Evolutionary conservation across 2,888 invertebrate genomes (phyloP), one percentile per base, ranked within the genome.

Genomic region (Meghimatium bilineatum): DNA sequence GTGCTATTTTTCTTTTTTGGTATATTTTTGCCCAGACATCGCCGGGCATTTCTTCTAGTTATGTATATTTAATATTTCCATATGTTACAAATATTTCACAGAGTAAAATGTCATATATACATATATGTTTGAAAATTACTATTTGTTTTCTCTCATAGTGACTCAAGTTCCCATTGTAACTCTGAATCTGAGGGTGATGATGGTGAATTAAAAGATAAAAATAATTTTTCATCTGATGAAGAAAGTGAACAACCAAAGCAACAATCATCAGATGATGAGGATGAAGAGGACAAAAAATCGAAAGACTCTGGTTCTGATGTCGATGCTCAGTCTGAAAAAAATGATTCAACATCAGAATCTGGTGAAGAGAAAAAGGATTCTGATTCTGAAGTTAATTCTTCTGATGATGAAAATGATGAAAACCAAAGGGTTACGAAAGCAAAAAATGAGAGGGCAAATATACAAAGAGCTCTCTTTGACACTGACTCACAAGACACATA

Each of bases 401-500:
- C 56, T 69, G 52, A 81, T 71, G 79, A 84, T 60, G 84, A 82
- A 26, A 72, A 86, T 69, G 82, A 82, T n/a, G 87, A 86, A 17
- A 87, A 74, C 32, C 74, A 74, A 52, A 74, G 74, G 32, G 23
- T 20, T 52, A 20, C 32, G 29, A 82, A 85, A 38, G 77, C 75
- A 23, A 52, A 82, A 34, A 44, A 44, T 38, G 20, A 34, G 38
- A 85, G 56, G 49, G 36, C 32, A 72, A 82, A 66, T 32, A 63
- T 78, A 63, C 49, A 85, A 67, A 74, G 81, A 81, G 34, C 82
- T 29, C 67, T 89, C 72, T 90, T 90, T 5, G 89, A 89, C 72
- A 89, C 89, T 26, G 88, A 88, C 80, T 87, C 88, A 1, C 88
- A 88, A 79, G 88, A 88, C 69, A 83, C 87, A n/a, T 82, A 80